phyloP scores from a whole-genome alignment of 2,797 vertebrate genomes.

The Tokudaia tokunoshimensis region DNA sequence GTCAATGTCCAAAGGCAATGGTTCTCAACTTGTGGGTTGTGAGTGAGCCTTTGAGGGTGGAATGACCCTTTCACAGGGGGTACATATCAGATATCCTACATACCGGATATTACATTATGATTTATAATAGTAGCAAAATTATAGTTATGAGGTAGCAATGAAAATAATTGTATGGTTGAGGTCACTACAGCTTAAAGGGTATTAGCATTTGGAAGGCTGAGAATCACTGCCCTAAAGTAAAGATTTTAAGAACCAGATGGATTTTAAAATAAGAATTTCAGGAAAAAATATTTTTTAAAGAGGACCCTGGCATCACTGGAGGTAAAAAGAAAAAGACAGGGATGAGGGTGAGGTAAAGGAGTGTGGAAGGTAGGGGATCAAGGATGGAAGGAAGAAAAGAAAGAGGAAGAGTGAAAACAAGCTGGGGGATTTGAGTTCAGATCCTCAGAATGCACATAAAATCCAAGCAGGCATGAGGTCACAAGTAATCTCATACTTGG shows the following conservation, averaged over 20 bases:
- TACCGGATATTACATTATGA: not conserved
- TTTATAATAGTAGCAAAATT: not conserved
- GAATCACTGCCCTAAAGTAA: not conserved
- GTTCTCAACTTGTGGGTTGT: not conserved
- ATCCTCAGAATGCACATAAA: not conserved
- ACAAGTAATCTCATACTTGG: not conserved
- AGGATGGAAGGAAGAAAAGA: not conserved
- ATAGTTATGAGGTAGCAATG: not conserved
- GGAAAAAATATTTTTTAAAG: not conserved
- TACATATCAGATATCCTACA: not conserved
- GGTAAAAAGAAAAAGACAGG: not conserved
- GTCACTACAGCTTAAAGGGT: not conserved
- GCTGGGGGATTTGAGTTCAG: not conserved
- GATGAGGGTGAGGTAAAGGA: not conserved
- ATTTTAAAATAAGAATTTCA: slow-evolving; percentile 66
- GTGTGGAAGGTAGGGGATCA: not conserved
- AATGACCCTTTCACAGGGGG: not conserved
- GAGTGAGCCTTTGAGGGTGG: too few relatives aligned
- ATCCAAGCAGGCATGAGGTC: too few relatives aligned
- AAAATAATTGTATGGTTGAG: not conserved
- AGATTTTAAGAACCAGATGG: slow-evolving; percentile 42
- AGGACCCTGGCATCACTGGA: not conserved
- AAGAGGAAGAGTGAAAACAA: not conserved
- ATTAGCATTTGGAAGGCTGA: not conserved
- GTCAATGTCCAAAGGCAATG: not conserved